Evolutionary conservation across 2,113 vertebrate genomes (phyloP).

Genomic region (Pardalotus punctatus): DNA sequence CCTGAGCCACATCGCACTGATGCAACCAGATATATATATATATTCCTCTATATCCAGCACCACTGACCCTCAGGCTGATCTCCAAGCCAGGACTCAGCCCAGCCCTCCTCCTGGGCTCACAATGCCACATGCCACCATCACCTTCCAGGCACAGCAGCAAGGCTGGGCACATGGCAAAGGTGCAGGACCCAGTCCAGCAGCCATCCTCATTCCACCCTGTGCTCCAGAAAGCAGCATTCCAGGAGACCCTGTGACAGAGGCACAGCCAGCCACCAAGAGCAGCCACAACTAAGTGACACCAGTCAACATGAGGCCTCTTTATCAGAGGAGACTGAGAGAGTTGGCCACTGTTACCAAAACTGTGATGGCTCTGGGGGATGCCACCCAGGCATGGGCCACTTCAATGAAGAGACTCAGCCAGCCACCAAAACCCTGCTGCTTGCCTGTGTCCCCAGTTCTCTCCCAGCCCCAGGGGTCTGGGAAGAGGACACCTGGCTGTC

Average conservation of each 20-base stretch:
- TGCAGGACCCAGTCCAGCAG: background rate
- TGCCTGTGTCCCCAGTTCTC: background rate
- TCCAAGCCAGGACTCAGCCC: background rate
- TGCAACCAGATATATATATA: constrained; percentile 49
- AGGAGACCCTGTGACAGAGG: rapidly evolving
- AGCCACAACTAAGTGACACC: rapidly evolving
- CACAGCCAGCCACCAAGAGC: background rate
- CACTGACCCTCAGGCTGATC: background rate
- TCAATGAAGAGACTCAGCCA: background rate
- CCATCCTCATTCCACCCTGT: background rate
- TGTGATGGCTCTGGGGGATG: background rate
- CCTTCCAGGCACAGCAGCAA: background rate
- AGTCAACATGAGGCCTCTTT: rapidly evolving
- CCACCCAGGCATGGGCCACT: background rate
- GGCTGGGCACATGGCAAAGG: background rate
- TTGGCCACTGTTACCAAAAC: background rate
- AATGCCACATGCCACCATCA: background rate
- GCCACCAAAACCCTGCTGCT: background rate
- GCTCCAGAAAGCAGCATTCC: rapidly evolving
- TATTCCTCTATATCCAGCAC: background rate
- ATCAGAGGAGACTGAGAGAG: background rate
- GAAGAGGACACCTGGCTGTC: background rate
- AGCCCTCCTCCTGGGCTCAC: constrained; percentile 6
- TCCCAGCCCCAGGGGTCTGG: background rate
- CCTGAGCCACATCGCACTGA: constrained; percentile 43